Conservation (phyloP, 1,140 invertebrate genomes). For the Drepana arcuata region DNA sequence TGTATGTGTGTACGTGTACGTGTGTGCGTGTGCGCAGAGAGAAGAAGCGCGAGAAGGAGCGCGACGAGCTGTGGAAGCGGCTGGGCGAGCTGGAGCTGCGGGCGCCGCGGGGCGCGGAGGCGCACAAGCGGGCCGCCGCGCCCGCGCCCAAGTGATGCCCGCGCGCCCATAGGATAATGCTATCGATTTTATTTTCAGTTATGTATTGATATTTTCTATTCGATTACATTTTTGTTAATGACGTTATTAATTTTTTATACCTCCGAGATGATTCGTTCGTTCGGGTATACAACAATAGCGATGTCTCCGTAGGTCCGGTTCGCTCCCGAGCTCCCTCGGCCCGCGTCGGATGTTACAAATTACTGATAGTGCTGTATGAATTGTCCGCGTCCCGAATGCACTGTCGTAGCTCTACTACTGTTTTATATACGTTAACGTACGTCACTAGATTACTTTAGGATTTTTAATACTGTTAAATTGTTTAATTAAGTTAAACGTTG, state of each 20-base stretch:
- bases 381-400: constrained; percentile 32
- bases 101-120: constrained; percentile 42
- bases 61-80: constrained; percentile 95
- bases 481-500: constrained; percentile 69
- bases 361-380: constrained; percentile 25
- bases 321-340: constrained; percentile 8
- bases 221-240: constrained; percentile 64
- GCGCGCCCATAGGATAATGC: constrained; percentile 35
- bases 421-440: constrained; percentile 58
- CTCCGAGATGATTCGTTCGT: constrained; percentile 37
- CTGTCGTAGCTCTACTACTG: constrained; percentile 36
- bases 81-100: constrained; percentile 87
- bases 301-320: constrained; percentile 11
- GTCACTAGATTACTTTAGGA: constrained; percentile 59
- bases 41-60: constrained; percentile 94
- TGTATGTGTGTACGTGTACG: neutral
- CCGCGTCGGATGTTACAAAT: constrained; percentile 19
- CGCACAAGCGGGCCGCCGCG: constrained; percentile 12
- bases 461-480: constrained; percentile 69
- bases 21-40: constrained; percentile 75
- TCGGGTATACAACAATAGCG: constrained; percentile 26
- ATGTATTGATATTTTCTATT: constrained; percentile 64
- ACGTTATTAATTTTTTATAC: constrained; percentile 61
- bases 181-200: constrained; percentile 49
- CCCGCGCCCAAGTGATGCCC: constrained; percentile 37